Percentiles rank a stretch among this genome's conserved stretches.
Conservation (phyloP, 2,888 invertebrate species). For the Sepiola atlantica region DNA sequence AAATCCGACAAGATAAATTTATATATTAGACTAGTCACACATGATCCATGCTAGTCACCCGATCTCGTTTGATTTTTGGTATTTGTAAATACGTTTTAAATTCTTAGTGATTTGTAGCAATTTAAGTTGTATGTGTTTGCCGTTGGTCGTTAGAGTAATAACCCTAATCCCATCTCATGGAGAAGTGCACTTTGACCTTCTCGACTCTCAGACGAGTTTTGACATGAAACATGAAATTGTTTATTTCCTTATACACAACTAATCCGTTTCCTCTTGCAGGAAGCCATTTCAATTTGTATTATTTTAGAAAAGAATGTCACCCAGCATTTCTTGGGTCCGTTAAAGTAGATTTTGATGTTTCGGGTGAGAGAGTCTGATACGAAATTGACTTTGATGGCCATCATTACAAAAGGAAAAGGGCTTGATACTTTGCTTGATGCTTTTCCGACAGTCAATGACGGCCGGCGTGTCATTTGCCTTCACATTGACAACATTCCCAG, state of each 20-base stretch:
- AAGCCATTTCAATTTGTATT: neutral
- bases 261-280: neutral
- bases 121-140: neutral
- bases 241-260: conserved; percentile 6
- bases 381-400: neutral
- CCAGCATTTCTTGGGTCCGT: neutral
- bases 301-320: neutral
- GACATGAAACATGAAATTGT: neutral
- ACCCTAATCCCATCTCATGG: neutral
- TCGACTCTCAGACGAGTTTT: neutral
- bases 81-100: neutral
- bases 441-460: neutral
- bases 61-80: too few species aligned
- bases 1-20: too few species aligned
- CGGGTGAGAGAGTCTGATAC: neutral
- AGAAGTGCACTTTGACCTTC: neutral
- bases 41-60: too few species aligned
- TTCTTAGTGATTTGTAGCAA: neutral
- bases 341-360: neutral
- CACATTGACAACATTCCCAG: neutral
- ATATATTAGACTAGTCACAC: too few species aligned
- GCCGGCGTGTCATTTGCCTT: neutral
- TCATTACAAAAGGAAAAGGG: neutral
- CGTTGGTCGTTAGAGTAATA: neutral
- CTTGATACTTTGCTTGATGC: neutral